Percentiles rank a stretch among this genome's conserved stretches.
Evolutionary conservation across 2,888 invertebrate species (phyloP).

Genomic region (Villa cingulata): DNA sequence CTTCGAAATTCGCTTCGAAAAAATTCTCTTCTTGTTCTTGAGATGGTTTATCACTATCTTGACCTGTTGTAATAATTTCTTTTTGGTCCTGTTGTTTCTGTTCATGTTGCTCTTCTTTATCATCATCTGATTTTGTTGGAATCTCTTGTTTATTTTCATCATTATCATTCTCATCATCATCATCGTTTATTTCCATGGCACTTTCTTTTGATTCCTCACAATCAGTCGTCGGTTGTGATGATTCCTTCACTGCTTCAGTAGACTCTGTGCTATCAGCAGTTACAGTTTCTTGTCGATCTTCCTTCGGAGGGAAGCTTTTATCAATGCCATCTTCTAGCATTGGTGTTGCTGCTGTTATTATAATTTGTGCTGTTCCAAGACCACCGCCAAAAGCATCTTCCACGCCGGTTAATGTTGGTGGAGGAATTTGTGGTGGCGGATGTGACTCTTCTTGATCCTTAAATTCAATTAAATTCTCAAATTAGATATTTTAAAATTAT

Average conservation of each 20-base stretch:
- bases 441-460: neutral
- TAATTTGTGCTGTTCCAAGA: constrained; percentile 76
- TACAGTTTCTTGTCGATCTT: constrained; percentile 23
- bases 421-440: neutral
- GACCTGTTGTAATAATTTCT: neutral
- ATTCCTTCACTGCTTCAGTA: constrained; percentile 7
- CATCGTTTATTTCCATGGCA: constrained; percentile 6
- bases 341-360: constrained; percentile 87
- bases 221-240: neutral
- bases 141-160: constrained; percentile 22
- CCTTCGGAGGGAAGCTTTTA: constrained; percentile 56
- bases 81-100: too few relatives aligned
- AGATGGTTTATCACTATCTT: neutral
- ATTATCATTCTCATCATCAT: constrained; percentile 13
- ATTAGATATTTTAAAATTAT: neutral
- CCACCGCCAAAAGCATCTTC: constrained; percentile 28
- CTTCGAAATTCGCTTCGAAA: constrained; percentile 26
- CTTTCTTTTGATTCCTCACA: neutral
- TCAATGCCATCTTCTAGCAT: constrained; percentile 73
- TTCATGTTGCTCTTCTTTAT: neutral
- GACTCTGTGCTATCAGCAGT: constrained; percentile 17
- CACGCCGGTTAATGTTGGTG: neutral
- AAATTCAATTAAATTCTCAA: too few relatives aligned
- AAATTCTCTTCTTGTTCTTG: constrained; percentile 16
- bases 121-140: neutral